phyloP scores from a whole-genome alignment of 1,140 invertebrate genomes.

The Frieseomelitta varia region DNA sequence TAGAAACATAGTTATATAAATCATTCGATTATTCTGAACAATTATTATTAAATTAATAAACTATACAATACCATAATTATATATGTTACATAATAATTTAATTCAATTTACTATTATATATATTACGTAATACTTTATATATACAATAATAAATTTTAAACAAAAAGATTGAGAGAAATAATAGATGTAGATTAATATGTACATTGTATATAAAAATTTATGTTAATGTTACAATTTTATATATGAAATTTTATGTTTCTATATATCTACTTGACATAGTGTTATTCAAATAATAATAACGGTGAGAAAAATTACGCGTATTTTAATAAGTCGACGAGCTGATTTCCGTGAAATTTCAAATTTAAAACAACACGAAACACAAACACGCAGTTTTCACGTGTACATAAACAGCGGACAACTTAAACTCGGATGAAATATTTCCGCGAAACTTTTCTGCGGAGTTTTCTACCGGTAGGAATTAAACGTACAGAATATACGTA shows the following conservation, averaged over 20 bases:
- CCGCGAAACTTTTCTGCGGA: not conserved
- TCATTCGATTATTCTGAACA: too few species aligned
- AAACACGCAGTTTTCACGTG: not conserved
- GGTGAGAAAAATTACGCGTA: not conserved
- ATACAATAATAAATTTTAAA: not conserved
- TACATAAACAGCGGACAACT: not conserved
- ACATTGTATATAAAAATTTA: not conserved
- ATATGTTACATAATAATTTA: too few species aligned
- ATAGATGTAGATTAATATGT: not conserved
- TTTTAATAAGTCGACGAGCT: not conserved
- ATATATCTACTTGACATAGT: not conserved
- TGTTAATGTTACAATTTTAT: not conserved
- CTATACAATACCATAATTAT: too few species aligned
- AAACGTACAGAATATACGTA: slow-evolving; percentile 17
- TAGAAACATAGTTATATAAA: too few species aligned
- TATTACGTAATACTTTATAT: too few species aligned
- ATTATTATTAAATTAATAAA: too few species aligned
- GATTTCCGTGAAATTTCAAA: not conserved
- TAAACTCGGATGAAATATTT: slow-evolving; percentile 19
- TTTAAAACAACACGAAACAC: not conserved
- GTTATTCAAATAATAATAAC: not conserved
- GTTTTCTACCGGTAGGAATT: not conserved
- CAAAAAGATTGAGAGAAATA: not conserved
- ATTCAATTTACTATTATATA: too few species aligned
- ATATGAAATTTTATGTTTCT: not conserved